A percentile compares a stretch with the other conserved stretches of the same genome.
Evolutionary conservation across 2,888 invertebrate genomes (phyloP).

Genomic region (Dione juno): DNA sequence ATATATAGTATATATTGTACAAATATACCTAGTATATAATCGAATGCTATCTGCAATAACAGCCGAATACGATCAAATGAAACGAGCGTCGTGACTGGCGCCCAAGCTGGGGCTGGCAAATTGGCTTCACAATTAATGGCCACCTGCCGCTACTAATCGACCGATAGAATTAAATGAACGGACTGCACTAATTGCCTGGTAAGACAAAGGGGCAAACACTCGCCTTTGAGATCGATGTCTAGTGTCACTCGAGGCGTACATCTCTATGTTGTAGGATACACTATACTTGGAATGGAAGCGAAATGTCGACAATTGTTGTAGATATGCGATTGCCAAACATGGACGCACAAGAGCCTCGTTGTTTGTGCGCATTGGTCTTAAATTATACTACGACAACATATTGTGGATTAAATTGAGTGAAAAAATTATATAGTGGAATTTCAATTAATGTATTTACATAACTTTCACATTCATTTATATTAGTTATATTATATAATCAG

Average conservation of each 20-base stretch:
- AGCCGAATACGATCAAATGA: conserved; percentile 34
- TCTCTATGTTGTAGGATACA: conserved; percentile 57
- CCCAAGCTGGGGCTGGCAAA: conserved; percentile 67
- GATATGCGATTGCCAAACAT: conserved; percentile 43
- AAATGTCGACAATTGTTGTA: conserved; percentile 44
- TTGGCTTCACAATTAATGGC: conserved; percentile 79
- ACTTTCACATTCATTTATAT: too few relatives aligned
- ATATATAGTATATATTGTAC: neutral
- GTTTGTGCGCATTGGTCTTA: conserved; percentile 28
- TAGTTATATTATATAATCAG: too few relatives aligned
- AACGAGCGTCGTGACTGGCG: conserved; percentile 49
- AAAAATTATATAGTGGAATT: too few relatives aligned
- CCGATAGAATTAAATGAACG: conserved; percentile 83
- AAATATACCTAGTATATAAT: conserved; percentile 4
- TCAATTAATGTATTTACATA: too few relatives aligned
- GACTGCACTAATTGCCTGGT: conserved; percentile 81
- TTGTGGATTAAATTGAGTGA: too few relatives aligned
- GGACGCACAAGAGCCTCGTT: conserved; percentile 33
- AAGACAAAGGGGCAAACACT: conserved; percentile 83
- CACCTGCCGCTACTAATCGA: conserved; percentile 80
- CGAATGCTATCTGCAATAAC: conserved; percentile 16
- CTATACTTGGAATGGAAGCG: conserved; percentile 58
- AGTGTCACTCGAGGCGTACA: conserved; percentile 78
- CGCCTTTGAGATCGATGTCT: conserved; percentile 77
- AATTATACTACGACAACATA: conserved; percentile 13